These are phyloP conservation scores for Trinorchestia longiramus DNA, from an alignment of 1,140 invertebrate genomes.

Conservation along the genomic window DNA sequence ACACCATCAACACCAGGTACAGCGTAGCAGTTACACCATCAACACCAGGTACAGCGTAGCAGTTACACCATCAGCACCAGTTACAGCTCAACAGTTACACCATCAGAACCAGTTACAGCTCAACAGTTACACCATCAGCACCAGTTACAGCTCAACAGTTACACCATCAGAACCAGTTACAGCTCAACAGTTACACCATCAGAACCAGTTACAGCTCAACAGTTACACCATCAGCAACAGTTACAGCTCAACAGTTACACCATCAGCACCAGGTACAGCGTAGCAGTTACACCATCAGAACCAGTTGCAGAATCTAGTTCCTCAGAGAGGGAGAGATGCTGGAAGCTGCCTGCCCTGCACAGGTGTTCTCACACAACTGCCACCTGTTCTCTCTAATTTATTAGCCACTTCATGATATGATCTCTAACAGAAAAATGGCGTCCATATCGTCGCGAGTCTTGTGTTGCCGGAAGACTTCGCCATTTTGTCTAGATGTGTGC, in stretches of 20 bases:
- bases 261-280: neutral
- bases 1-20: no score
- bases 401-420: neutral
- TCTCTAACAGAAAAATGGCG: neutral
- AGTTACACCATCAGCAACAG: neutral
- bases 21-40: no score
- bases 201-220: neutral
- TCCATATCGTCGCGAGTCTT: neutral
- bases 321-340: neutral
- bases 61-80: no score
- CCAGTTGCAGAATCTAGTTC: neutral
- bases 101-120: no score
- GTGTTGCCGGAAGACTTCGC: neutral
- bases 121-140: no score
- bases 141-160: no score
- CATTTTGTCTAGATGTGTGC: neutral
- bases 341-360: neutral
- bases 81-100: no score
- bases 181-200: no score
- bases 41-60: neutral
- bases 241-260: neutral
- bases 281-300: neutral
- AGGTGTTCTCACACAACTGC: neutral
- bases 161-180: no score
- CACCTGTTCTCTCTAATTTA: neutral